Conservation (phyloP, 1,140 invertebrate genomes). For the Cecropterus lyciades region DNA sequence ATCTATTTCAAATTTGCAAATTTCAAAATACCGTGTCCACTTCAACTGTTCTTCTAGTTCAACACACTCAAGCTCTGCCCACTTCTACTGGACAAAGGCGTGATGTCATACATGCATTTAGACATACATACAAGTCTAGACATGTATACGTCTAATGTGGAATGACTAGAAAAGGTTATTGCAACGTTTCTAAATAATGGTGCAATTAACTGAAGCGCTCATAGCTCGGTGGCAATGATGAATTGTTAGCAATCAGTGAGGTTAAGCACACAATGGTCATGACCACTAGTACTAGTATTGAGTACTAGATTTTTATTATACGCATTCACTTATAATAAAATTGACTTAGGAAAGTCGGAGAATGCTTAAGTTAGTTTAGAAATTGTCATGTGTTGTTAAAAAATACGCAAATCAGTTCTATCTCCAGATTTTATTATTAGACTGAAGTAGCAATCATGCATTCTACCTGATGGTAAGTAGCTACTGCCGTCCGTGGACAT, state of each 20-base stretch:
- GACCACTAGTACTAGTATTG: no score
- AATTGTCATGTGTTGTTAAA: no score
- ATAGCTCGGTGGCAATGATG: neutral
- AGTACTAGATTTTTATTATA: no score
- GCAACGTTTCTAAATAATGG: neutral
- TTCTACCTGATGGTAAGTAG: no score
- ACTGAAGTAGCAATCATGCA: no score
- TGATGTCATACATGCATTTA: constrained; percentile 70
- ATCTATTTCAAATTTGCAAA: no score
- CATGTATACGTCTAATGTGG: neutral
- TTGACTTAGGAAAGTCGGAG: no score
- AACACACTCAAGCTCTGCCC: constrained; percentile 54
- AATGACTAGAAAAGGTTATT: neutral
- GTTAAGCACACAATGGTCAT: neutral
- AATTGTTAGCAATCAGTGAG: neutral
- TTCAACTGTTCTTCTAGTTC: neutral
- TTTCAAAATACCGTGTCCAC: constrained; percentile 9
- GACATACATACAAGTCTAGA: constrained; percentile 38
- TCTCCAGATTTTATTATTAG: no score
- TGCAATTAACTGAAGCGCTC: neutral
- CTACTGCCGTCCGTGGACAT: no score
- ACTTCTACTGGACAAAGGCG: constrained; percentile 67
- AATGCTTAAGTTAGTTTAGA: no score
- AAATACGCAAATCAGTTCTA: no score
- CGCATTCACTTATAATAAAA: no score